phyloP scores from a whole-genome alignment of 1,140 invertebrate species.

The Drosophila erecta region DNA sequence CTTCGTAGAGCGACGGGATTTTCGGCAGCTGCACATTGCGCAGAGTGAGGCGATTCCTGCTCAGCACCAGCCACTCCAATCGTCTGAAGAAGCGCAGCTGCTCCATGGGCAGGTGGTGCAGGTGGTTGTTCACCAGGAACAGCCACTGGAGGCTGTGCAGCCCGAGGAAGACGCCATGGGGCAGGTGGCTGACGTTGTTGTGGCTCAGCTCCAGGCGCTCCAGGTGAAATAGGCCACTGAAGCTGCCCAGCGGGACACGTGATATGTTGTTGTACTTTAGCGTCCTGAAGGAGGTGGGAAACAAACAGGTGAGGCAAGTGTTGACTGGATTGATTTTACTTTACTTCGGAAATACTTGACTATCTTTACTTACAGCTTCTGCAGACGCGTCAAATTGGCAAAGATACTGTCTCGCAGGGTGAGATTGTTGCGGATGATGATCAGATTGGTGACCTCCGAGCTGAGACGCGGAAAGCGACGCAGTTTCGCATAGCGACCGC shows the following conservation, averaged over 20 bases:
- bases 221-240: conserved; percentile 57
- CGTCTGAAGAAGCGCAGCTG: conserved; percentile 84
- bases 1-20: conserved; percentile 85
- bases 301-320: neutral
- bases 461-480: conserved; percentile 62
- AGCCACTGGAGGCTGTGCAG: conserved; percentile 85
- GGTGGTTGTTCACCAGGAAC: conserved; percentile 83
- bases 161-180: conserved; percentile 81
- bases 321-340: neutral
- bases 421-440: conserved; percentile 71
- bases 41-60: conserved; percentile 85
- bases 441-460: conserved; percentile 69
- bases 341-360: no score
- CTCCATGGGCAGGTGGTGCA: conserved; percentile 71
- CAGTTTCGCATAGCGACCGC: conserved; percentile 61
- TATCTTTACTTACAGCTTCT: conserved; percentile 56
- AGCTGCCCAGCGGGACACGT: conserved; percentile 67
- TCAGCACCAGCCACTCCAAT: conserved; percentile 85
- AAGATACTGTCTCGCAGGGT: conserved; percentile 60
- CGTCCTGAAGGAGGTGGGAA: conserved; percentile 29
- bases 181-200: conserved; percentile 85
- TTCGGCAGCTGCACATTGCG: conserved; percentile 84
- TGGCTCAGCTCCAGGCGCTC: conserved; percentile 82
- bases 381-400: conserved; percentile 56
- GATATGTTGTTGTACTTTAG: conserved; percentile 83